phyloP scores from a whole-genome alignment of 1,140 invertebrate species.

The Leguminivora glycinivorella region DNA sequence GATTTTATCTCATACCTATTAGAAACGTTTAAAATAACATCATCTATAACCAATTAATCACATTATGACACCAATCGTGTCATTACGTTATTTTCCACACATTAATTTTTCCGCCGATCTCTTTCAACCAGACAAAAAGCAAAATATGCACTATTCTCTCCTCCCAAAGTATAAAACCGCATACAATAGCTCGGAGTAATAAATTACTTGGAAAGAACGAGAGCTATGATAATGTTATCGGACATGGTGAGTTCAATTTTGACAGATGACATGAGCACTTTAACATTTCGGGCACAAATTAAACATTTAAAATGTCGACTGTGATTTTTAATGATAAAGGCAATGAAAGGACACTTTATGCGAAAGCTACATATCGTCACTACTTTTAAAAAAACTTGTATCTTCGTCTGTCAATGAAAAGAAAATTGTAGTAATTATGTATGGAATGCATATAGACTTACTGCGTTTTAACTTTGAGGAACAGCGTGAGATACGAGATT shows the following conservation, averaged over 20 bases:
- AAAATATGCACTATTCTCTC: not conserved
- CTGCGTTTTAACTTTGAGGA: too few relatives aligned
- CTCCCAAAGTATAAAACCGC: not conserved
- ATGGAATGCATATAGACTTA: too few relatives aligned
- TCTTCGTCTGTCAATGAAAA: too few relatives aligned
- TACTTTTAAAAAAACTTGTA: too few relatives aligned
- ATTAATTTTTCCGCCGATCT: not conserved
- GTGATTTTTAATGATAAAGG: not conserved
- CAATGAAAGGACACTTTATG: not conserved
- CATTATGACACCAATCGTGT: not conserved
- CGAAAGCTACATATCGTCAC: too few relatives aligned
- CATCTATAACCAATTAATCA: not conserved
- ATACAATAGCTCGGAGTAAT: not conserved
- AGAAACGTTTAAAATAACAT: not conserved
- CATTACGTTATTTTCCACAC: constrained; percentile 3
- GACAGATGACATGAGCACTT: not conserved
- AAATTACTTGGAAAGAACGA: not conserved
- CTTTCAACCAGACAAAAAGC: not conserved
- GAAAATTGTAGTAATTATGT: too few relatives aligned
- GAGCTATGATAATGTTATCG: constrained; percentile 7
- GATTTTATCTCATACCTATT: too few relatives aligned
- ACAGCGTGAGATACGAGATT: too few relatives aligned
- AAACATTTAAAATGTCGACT: not conserved
- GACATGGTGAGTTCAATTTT: constrained; percentile 16
- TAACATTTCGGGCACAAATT: not conserved